Evolutionary conservation across 2,888 invertebrate genomes (phyloP).

Genomic region (Craniophora ligustri): DNA sequence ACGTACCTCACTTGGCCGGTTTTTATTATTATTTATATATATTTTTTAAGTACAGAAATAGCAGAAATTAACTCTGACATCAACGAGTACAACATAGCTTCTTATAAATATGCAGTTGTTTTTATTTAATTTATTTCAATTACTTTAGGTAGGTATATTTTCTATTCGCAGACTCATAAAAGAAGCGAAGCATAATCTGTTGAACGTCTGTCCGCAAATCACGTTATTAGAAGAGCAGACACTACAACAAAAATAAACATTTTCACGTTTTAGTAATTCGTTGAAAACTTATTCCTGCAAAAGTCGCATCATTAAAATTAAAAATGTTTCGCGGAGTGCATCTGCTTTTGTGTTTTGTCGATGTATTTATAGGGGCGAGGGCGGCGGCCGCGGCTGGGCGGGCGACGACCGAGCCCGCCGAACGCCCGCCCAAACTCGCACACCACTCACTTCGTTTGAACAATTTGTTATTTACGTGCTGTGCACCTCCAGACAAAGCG

Average conservation of each 20-base stretch:
- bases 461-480: constrained; percentile 43
- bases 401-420: constrained; percentile 57
- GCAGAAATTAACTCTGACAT: neutral
- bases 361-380: constrained; percentile 80
- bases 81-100: neutral
- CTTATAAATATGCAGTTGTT: no score
- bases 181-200: constrained; percentile 25
- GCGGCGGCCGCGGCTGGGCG: constrained; percentile 59
- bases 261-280: constrained; percentile 37
- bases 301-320: constrained; percentile 72
- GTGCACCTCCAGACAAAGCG: constrained; percentile 40
- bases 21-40: no score
- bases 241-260: constrained; percentile 40
- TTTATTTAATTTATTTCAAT: no score
- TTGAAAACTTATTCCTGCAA: constrained; percentile 61
- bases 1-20: no score
- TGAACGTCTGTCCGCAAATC: constrained; percentile 31
- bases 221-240: constrained; percentile 34
- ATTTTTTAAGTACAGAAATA: no score
- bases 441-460: constrained; percentile 36
- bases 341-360: constrained; percentile 73
- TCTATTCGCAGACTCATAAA: neutral
- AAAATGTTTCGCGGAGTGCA: constrained; percentile 72
- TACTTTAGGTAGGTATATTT: no score
- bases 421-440: constrained; percentile 48